A percentile compares a stretch with the other conserved stretches of the same genome.
These are phyloP conservation scores for Clunio marinus DNA, from an alignment of 2,888 invertebrate species.

Conservation along the genomic window DNA sequence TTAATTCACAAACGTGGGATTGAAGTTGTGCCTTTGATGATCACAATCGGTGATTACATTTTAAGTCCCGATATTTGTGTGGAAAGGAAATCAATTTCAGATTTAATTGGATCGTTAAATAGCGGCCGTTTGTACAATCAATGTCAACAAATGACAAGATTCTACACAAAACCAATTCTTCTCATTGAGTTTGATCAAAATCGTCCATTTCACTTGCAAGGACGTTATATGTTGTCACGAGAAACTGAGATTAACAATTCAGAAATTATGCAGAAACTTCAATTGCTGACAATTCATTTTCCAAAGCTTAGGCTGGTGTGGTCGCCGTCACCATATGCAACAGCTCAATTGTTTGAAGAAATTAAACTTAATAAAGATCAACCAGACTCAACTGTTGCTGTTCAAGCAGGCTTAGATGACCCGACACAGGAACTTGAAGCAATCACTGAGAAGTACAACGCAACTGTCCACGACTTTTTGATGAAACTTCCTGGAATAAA, in stretches of 20 bases:
- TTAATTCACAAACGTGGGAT: constrained; percentile 89
- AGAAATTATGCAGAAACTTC: constrained; percentile 80
- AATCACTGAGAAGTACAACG: constrained; percentile 62
- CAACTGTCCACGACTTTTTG: constrained; percentile 72
- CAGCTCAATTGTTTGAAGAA: constrained; percentile 93
- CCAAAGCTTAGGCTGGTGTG: constrained; percentile 89
- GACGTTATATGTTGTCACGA: constrained; percentile 68
- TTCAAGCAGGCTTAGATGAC: constrained; percentile 67
- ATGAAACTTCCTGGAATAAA: constrained; percentile 83
- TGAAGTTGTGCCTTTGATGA: constrained; percentile 84
- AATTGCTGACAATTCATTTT: constrained; percentile 91
- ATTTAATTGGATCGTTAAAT: constrained; percentile 91
- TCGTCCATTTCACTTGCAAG: constrained; percentile 85
- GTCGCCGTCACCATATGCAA: constrained; percentile 95
- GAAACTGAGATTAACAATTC: constrained; percentile 62
- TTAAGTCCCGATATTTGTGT: constrained; percentile 94
- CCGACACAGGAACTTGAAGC: constrained; percentile 56
- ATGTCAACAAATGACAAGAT: constrained; percentile 87
- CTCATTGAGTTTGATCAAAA: constrained; percentile 95
- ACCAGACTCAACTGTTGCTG: constrained; percentile 69
- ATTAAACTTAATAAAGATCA: constrained; percentile 83
- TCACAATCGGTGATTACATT: constrained; percentile 94
- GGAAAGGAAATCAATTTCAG: constrained; percentile 93
- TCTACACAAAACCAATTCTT: constrained; percentile 81
- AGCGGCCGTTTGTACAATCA: constrained; percentile 94